Evolutionary conservation across 2,888 invertebrate genomes (phyloP).

Genomic region (Agrochola macilenta): DNA sequence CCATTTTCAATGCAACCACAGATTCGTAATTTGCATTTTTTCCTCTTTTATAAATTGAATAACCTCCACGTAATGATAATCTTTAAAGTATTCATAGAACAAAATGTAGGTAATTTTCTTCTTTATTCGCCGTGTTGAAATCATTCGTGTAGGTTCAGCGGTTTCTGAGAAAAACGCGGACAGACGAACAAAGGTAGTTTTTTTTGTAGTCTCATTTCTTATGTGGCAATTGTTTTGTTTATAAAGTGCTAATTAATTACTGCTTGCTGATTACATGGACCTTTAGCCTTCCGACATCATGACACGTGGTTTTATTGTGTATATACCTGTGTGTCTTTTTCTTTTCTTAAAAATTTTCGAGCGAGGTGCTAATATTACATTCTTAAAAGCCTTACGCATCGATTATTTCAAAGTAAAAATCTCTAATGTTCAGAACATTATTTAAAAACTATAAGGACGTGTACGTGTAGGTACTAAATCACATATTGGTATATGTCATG

Average conservation of each 20-base stretch:
- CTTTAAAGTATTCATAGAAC: not conserved
- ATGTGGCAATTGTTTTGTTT: conserved; percentile 13
- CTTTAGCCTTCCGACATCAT: not conserved
- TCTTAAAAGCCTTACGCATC: too few species aligned
- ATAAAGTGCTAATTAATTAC: conserved; percentile 25
- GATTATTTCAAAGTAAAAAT: too few species aligned
- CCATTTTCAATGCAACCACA: conserved; percentile 36
- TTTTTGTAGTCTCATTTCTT: conserved; percentile 1
- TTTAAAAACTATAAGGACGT: not conserved
- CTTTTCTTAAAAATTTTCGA: not conserved
- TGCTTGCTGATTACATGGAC: not conserved
- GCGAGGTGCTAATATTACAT: too few species aligned
- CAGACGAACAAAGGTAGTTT: not conserved
- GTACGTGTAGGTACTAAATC: not conserved
- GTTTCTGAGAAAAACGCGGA: conserved; percentile 41
- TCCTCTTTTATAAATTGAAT: conserved; percentile 11
- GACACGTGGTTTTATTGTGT: not conserved
- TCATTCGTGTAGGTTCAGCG: conserved; percentile 6
- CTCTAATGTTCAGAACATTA: too few species aligned
- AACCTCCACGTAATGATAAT: conserved; percentile 3
- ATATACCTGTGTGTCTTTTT: too few species aligned
- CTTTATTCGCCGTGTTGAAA: conserved; percentile 11
- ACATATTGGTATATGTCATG: not conserved
- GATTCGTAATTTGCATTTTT: conserved; percentile 45
- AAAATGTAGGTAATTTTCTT: conserved; percentile 15